Evolutionary conservation across 2,113 vertebrate genomes (phyloP).

Genomic region (Micronycteris hirsuta): DNA sequence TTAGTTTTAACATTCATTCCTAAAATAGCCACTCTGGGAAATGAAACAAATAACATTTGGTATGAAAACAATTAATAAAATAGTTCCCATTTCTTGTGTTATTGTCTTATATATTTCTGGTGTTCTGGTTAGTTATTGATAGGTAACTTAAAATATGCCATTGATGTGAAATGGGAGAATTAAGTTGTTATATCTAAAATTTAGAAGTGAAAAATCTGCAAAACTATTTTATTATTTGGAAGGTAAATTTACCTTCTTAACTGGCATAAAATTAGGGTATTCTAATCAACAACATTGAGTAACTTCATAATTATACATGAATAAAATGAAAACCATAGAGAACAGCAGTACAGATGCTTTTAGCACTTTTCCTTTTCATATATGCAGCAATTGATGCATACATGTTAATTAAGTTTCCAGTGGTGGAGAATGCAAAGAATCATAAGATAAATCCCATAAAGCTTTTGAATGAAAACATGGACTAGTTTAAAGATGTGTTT

Average conservation of each 20-base stretch:
- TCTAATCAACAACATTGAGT: not conserved
- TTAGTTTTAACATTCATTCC: not conserved
- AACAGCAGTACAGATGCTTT: not conserved
- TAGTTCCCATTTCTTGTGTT: not conserved
- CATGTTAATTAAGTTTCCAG: conserved; percentile 32
- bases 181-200: not conserved
- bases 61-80: not conserved
- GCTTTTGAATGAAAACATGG: conserved; percentile 56
- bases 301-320: not conserved
- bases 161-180: not conserved
- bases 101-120: not conserved
- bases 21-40: not conserved
- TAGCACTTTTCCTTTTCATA: not conserved
- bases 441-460: conserved; percentile 10
- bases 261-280: not conserved
- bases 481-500: conserved; percentile 51
- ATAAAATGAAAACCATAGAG: not conserved
- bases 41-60: not conserved
- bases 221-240: not conserved
- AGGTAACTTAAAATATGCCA: not conserved
- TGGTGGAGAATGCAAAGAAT: conserved; percentile 34
- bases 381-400: not conserved
- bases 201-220: not conserved
- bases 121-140: not conserved
- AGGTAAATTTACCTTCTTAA: not conserved